phyloP scores from a whole-genome alignment of 1,140 invertebrate species.

The Apis cerana region DNA sequence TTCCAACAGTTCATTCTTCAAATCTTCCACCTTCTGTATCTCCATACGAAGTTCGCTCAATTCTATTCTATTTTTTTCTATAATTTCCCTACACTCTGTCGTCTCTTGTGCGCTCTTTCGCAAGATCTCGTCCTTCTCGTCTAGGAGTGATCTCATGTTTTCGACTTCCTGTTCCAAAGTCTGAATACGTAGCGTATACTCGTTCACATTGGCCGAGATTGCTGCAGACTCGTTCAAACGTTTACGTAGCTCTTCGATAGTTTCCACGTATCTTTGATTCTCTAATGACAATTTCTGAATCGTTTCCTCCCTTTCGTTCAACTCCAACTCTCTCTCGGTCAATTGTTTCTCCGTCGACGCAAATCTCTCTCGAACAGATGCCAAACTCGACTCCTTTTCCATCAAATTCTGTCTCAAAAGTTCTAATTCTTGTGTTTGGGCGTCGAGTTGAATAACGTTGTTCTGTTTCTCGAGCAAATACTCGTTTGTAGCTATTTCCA shows the following conservation, averaged over 20 bases:
- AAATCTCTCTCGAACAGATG: slow-evolving; percentile 47
- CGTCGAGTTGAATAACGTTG: neutral
- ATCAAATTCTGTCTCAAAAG: slow-evolving; percentile 55
- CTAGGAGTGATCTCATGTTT: slow-evolving; percentile 23
- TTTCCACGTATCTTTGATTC: slow-evolving; percentile 55
- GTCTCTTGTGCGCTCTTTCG: slow-evolving; percentile 40
- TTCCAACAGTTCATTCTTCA: slow-evolving; percentile 24
- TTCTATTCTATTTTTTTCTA: slow-evolving; percentile 20
- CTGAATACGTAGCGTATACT: slow-evolving; percentile 51
- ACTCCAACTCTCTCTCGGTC: slow-evolving; percentile 26
- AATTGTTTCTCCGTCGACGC: slow-evolving; percentile 52
- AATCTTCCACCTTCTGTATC: neutral
- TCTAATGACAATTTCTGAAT: slow-evolving; percentile 57
- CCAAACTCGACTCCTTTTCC: slow-evolving; percentile 60
- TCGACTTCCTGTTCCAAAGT: slow-evolving; percentile 69
- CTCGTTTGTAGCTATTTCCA: slow-evolving; percentile 10
- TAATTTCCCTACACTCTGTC: neutral
- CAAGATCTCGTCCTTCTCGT: slow-evolving; percentile 57
- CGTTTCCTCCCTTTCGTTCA: slow-evolving; percentile 57
- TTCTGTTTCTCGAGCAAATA: slow-evolving; percentile 1
- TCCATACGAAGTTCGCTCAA: neutral
- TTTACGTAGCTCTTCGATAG: slow-evolving; percentile 60
- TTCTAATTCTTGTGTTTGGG: slow-evolving; percentile 38
- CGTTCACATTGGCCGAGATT: slow-evolving; percentile 33
- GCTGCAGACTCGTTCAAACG: slow-evolving; percentile 53